Evolutionary conservation across 2,797 vertebrate species (phyloP), one percentile per base, ranked within the genome.

Genomic region (Clangula hyemalis): DNA sequence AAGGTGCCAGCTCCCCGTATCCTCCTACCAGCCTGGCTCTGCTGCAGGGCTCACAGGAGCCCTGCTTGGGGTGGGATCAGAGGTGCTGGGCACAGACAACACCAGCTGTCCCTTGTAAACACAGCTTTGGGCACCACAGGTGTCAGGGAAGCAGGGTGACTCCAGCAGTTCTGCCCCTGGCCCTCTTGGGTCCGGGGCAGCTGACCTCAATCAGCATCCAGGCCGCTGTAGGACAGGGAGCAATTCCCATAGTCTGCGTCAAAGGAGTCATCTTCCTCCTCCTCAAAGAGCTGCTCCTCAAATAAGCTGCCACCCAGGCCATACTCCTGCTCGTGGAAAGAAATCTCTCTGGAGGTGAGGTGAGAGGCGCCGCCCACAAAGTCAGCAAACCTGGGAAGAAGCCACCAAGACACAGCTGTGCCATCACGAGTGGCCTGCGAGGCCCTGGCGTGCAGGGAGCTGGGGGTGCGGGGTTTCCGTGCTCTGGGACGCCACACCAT

Each of bases 341-440:
- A 99, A 79, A 98, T 98, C 94, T 99, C 99, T 6, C 97, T 98
- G n/a, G 98, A 94, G 80, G 98, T 98, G 93, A 99, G 90, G 39
- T 99, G 99, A 39, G 97, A 98, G 28, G 98, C 98, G 1, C 99
- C 99, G 91, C 99, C 98, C 16, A 99, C 96, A 60, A 99, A 99
- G 83, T 99, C 99, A 43, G 99, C 99, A 97, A 99, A 99, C 97
- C 99, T 99, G 90, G 71, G 90, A 27, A 70, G 38, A 58, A 82
- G 8, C 56, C 77, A 1, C 28, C 12, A 32, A 43, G 53, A 2
- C 49, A 10, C 1, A 0, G 4, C 6, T 54, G 34, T 3, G 28
- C 32, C 6, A 0, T 0, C 2, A 2, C 4, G 2, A 2, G 21
- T 57, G 27, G n/a, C 87, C 15, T 2, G 45, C 1, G 1, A 72